Evolutionary conservation across 2,888 invertebrate species (phyloP), one percentile per base, ranked within the genome.

Genomic region (Brachynemurus nebulosus): DNA sequence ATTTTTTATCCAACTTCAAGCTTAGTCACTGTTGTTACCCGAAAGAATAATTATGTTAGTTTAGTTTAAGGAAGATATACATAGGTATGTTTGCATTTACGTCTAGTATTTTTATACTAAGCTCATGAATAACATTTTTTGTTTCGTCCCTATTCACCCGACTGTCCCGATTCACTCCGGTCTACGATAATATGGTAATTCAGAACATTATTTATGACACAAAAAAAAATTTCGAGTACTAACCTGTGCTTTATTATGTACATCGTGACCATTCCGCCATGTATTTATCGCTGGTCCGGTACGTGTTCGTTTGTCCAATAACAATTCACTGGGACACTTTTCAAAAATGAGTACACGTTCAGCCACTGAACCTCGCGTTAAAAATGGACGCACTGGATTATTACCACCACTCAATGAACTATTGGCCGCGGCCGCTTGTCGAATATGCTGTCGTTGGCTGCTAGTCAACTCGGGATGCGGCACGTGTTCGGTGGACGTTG

Each of bases 311-410:
- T 82, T 83, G 55, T 81, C 80, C 53, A 82, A 61, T 39, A 81
- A 68, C 47, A 81, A 67, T 59, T 83, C 86, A 59, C 85, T 86
- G 27, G 88, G 90, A 57, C 89, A 88, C 63, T 85, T 80, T 65
- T 91, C 91, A 61, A 91, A 91, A 65, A 90, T 86, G 50, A 90
- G 73, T 50, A 90, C 90, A 39, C 90, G 70, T 60, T 91, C 91
- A 18, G 90, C 90, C 2, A 91, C 91, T 4, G 90, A 90, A 18
- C 90, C 91, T 47, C 90, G 75, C 34, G 89, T 88, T 43, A 90
- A 70, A 64, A 89, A 88, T 12, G 88, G 88, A 41, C 86, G 70
- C 45, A 88, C 82, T 5, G 89, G 86, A 59, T 76, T 79, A 33
- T 42, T 42, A 16, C 40, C 40, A 27, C 27, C 17, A 18, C 11